Percentiles rank a stretch among this genome's conserved stretches.
These are phyloP conservation scores for Jordanella pulchra DNA, from an alignment of 2,797 vertebrate species.

Conservation along the genomic window DNA sequence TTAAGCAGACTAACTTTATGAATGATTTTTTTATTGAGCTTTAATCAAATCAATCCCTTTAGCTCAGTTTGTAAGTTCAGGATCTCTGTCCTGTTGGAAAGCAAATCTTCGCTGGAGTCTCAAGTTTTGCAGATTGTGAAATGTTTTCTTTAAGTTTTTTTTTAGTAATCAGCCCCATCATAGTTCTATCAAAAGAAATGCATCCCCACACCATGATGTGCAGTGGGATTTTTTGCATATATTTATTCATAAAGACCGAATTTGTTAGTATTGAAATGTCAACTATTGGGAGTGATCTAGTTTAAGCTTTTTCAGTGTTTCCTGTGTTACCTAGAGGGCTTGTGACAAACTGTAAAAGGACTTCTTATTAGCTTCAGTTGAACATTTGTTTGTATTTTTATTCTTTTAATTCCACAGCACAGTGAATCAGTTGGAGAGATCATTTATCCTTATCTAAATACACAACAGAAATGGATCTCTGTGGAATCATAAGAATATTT, in stretches of 20 bases:
- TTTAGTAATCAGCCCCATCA: too few relatives aligned
- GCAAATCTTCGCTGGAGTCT: neutral
- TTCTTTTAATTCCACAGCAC: neutral
- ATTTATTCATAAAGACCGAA: too few relatives aligned
- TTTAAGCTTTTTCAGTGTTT: too few relatives aligned
- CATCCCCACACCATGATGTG: too few relatives aligned
- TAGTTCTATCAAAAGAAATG: too few relatives aligned
- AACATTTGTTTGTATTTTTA: neutral
- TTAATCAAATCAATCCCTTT: neutral
- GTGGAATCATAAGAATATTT: neutral
- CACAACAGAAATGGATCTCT: conserved; percentile 8
- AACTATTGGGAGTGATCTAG: neutral
- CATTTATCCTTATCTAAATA: neutral
- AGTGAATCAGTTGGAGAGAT: neutral
- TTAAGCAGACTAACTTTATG: neutral
- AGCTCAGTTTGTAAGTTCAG: neutral
- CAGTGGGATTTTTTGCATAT: too few relatives aligned
- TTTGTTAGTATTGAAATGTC: too few relatives aligned
- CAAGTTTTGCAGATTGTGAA: neutral
- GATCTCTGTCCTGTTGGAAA: neutral
- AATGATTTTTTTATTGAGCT: neutral
- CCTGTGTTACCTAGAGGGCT: neutral
- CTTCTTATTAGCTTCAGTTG: neutral
- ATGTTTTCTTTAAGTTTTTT: neutral
- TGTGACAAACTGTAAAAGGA: neutral